These are phyloP conservation scores for Lepus oiostolus DNA, from an alignment of 2,797 vertebrate species.

Conservation along the genomic window DNA sequence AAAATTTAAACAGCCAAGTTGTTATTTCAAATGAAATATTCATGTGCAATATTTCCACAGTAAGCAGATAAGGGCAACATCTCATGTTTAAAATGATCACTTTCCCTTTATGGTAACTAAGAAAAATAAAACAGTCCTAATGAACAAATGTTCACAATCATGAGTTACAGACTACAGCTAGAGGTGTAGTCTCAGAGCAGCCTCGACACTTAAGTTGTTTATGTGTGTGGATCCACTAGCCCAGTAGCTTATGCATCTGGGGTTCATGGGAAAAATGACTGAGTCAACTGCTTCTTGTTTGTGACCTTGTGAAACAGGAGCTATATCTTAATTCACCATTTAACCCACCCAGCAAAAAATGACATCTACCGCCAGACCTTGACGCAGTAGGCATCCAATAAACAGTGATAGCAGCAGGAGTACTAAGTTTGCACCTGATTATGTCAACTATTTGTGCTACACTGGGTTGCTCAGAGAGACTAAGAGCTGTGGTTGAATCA, in stretches of 20 bases:
- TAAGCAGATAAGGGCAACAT: background rate
- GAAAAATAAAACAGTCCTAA: background rate
- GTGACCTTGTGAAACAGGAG: background rate
- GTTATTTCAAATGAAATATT: background rate
- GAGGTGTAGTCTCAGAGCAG: background rate
- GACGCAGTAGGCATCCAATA: background rate
- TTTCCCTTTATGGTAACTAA: background rate
- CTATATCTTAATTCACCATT: background rate
- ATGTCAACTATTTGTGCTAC: background rate
- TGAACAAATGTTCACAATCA: background rate
- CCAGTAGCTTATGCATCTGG: background rate
- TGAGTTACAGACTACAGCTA: background rate
- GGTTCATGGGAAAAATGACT: background rate
- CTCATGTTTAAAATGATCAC: conserved; percentile 1
- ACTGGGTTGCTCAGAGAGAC: background rate
- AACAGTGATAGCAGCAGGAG: background rate
- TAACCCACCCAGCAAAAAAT: background rate
- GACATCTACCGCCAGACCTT: background rate
- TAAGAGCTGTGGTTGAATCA: background rate
- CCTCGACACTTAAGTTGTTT: fast-evolving
- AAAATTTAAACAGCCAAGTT: background rate
- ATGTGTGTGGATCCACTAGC: background rate
- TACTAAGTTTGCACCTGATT: background rate
- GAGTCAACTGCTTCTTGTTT: background rate
- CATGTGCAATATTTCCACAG: background rate